phyloP scores from a whole-genome alignment of 2,113 vertebrate species.

The Fregata magnificens region DNA sequence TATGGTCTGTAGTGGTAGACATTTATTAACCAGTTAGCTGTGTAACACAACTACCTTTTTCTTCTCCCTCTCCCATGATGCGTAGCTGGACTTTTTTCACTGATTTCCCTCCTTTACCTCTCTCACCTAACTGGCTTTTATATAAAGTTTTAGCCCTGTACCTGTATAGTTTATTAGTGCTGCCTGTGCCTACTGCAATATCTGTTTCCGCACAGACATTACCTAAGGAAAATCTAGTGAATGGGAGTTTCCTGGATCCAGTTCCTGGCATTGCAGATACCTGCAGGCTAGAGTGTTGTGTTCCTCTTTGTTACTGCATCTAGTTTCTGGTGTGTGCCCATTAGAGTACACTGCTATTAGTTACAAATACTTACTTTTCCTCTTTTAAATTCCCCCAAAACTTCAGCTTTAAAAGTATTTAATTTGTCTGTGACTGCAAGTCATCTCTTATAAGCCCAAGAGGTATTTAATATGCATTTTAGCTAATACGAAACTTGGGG shows the following conservation, averaged over 20 bases:
- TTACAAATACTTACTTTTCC: background rate
- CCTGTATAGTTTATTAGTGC: background rate
- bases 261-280: background rate
- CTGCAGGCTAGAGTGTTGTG: background rate
- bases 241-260: background rate
- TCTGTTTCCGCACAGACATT: background rate
- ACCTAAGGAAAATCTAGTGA: background rate
- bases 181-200: background rate
- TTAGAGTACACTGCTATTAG: background rate
- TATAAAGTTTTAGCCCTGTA: background rate
- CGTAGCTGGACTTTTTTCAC: background rate
- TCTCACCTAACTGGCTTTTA: background rate
- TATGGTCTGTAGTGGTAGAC: fast-evolving
- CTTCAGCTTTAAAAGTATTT: background rate
- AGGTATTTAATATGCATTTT: background rate
- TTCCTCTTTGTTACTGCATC: background rate
- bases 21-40: background rate
- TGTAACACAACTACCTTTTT: background rate
- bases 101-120: background rate
- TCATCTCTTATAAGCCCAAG: background rate
- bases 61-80: background rate
- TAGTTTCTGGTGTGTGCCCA: background rate
- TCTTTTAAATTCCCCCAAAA: background rate
- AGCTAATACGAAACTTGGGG: background rate
- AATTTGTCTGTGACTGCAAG: background rate